Conservation (phyloP, 2,797 vertebrate genomes). For the Sitta carolinensis region DNA sequence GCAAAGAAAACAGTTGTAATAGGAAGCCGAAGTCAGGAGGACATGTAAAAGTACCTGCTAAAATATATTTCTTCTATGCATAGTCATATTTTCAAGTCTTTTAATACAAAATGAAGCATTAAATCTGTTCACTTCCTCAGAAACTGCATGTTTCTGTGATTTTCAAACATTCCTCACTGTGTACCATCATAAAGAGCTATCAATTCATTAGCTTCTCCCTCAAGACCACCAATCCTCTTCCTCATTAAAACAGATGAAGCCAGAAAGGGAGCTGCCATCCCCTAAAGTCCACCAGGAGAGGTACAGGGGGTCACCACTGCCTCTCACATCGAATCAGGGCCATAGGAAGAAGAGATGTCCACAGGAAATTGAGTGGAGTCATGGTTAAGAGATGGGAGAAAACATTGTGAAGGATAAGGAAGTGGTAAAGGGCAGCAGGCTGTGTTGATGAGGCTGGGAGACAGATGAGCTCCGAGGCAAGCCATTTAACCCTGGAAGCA, state of each 20-base stretch:
- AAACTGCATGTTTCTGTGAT: neutral
- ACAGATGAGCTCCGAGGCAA: neutral
- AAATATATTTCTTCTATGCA: neutral
- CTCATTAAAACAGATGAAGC: neutral
- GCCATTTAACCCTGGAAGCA: neutral
- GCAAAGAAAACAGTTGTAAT: neutral
- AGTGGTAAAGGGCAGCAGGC: neutral
- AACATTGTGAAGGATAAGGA: neutral
- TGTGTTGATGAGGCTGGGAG: neutral
- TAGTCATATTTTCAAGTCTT: neutral
- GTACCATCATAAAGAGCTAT: neutral
- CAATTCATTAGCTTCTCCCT: neutral
- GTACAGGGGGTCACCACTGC: neutral
- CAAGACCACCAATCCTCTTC: neutral
- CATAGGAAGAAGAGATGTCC: neutral
- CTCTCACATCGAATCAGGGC: accelerated
- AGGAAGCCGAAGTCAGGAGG: neutral
- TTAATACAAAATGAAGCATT: neutral
- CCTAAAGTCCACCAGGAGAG: neutral
- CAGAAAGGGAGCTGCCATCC: neutral
- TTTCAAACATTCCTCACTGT: neutral
- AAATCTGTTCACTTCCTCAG: neutral
- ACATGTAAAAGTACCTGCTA: neutral
- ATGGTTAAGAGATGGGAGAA: neutral
- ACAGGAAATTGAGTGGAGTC: neutral